phyloP scores from a whole-genome alignment of 2,797 vertebrate species.

The Oreochromis grahami region DNA sequence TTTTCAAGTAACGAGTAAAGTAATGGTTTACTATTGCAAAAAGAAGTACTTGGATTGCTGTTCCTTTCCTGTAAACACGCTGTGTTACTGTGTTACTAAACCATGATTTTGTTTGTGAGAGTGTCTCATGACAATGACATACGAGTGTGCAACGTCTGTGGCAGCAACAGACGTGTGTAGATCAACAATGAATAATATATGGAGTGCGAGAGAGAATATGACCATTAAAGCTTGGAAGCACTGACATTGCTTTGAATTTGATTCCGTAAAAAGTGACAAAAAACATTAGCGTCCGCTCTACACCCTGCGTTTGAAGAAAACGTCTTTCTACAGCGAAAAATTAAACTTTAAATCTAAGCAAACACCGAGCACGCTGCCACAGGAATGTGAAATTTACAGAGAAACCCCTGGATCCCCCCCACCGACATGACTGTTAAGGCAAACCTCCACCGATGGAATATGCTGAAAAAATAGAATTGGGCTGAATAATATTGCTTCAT shows the following conservation, averaged over 20 bases:
- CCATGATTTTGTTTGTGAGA: neutral
- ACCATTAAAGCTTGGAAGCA: neutral
- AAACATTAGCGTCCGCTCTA: neutral
- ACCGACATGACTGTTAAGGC: neutral
- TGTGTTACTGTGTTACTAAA: neutral
- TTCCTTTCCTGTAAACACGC: neutral
- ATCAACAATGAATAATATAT: neutral
- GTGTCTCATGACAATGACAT: neutral
- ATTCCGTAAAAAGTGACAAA: neutral
- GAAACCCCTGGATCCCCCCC: neutral
- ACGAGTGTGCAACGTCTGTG: neutral
- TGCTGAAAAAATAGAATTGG: neutral
- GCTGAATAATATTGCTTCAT: neutral
- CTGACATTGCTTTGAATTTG: neutral
- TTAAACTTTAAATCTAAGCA: neutral
- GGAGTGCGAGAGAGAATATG: neutral
- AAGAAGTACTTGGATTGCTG: neutral
- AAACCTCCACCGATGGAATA: neutral
- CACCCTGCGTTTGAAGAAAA: neutral
- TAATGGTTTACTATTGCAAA: neutral
- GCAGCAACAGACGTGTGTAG: neutral
- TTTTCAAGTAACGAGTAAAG: neutral
- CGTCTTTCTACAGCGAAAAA: neutral
- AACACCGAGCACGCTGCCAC: neutral
- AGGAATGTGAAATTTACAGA: neutral